Evolutionary conservation across 2,888 invertebrate species (phyloP), one percentile per base, ranked within the genome.

Genomic region (Melieria picta): DNA sequence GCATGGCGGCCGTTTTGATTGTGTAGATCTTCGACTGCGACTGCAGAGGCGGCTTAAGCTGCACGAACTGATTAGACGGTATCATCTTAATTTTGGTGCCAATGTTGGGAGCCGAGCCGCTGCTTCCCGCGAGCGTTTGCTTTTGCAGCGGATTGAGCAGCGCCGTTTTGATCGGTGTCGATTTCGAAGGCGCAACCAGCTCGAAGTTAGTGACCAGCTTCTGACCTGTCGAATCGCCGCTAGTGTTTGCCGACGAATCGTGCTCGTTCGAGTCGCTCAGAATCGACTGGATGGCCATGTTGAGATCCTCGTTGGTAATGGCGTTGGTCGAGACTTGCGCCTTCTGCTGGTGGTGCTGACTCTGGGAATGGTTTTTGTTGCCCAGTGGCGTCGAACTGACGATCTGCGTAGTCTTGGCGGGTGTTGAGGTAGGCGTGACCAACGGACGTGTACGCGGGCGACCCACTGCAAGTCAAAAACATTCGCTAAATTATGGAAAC

Each of bases 371-470:
- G 5, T 56, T 11, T 71, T 71, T 75, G 56, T 63, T 61, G 11
- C 67, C 58, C 11, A 70, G 43, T 0, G 75, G 65, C 0, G 76
- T 57, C 4, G 74, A 70, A 4, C 56, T 73, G 7, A 69, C 57
- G 6, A 74, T 65, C 60, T 71, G 72, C 0, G 73, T 30, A 47
- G 71, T 4, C 69, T 77, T 79, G 11, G 64, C 69, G 16, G 72
- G 16, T 7, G 72, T 61, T 16, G 76, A 47, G 11, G 72, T 74
- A 13, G 68, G 74, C 56, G 80, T 72, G n/a, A 65, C 64, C 43
- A 83, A 48, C 4, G 85, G 84, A 55, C 85, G 82, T 5, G 84
- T 84, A 30, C 86, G 88, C 10, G 89, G 89, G 69, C 90, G 85
- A 71, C 89, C 89, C 79, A 89, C 89, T 89, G 67, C 46, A 60